These are phyloP conservation scores for Leptinotarsa texana DNA, from an alignment of 1,140 invertebrate genomes.

Conservation along the genomic window DNA sequence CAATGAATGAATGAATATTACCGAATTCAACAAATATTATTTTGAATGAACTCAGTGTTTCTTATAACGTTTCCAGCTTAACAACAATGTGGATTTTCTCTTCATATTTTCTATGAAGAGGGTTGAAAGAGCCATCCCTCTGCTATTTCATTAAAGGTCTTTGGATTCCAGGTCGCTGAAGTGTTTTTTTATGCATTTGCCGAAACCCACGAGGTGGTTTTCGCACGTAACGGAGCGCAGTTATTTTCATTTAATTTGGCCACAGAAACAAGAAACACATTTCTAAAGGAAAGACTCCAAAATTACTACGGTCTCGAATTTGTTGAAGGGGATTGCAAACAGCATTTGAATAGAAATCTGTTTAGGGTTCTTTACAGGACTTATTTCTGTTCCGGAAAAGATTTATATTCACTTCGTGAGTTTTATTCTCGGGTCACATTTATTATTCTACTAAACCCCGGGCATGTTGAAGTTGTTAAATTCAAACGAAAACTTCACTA, in stretches of 20 bases:
- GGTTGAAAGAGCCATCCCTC: background rate
- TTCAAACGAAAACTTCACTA: no score
- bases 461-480: no score
- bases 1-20: no score
- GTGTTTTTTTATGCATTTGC: conserved; percentile 22
- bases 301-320: background rate
- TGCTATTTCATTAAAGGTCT: conserved; percentile 16
- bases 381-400: background rate
- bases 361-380: background rate
- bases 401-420: no score
- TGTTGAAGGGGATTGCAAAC: conserved; percentile 7
- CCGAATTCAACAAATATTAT: no score
- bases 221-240: background rate
- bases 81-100: background rate
- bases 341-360: conserved; percentile 1
- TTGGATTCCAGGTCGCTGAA: background rate
- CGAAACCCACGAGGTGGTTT: background rate
- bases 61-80: background rate
- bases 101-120: background rate
- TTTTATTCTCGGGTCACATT: no score
- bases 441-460: no score
- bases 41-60: no score
- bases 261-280: background rate
- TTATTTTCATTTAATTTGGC: conserved; percentile 18
- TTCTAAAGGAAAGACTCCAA: background rate